phyloP scores from a whole-genome alignment of 2,113 vertebrate genomes.

The Pavo muticus region DNA sequence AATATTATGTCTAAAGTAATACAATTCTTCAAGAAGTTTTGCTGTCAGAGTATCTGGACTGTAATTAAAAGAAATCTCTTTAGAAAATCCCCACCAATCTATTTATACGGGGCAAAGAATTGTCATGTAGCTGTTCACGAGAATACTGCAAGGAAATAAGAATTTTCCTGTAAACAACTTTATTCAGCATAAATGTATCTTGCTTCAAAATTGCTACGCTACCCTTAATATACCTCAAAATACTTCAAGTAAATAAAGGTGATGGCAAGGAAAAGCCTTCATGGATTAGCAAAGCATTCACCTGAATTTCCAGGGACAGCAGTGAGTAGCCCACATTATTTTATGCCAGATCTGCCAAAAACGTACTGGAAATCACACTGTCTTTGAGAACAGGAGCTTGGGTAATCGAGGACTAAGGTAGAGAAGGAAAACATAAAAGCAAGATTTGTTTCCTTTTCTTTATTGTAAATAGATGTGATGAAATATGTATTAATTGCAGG shows the following conservation, averaged over 20 bases:
- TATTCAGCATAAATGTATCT: neutral
- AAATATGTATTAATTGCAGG: neutral
- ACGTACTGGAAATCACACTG: accelerated
- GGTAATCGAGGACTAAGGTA: neutral
- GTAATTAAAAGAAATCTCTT: neutral
- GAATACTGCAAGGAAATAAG: neutral
- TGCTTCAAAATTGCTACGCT: neutral
- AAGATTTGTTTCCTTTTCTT: neutral
- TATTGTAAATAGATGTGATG: neutral
- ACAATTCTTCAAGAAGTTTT: neutral
- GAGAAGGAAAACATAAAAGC: neutral
- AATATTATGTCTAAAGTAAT: neutral
- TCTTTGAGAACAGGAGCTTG: neutral
- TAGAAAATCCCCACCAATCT: neutral
- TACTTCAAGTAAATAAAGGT: neutral
- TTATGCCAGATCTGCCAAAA: neutral
- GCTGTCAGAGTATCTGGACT: neutral
- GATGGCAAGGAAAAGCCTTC: neutral
- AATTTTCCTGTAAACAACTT: neutral
- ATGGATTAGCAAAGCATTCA: neutral
- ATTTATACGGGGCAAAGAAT: neutral
- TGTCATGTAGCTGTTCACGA: neutral
- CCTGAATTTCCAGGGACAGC: neutral
- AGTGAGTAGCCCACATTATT: neutral
- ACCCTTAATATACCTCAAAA: neutral